Conservation (phyloP, 2,888 invertebrate genomes). For the Bellardia bayeri region DNA sequence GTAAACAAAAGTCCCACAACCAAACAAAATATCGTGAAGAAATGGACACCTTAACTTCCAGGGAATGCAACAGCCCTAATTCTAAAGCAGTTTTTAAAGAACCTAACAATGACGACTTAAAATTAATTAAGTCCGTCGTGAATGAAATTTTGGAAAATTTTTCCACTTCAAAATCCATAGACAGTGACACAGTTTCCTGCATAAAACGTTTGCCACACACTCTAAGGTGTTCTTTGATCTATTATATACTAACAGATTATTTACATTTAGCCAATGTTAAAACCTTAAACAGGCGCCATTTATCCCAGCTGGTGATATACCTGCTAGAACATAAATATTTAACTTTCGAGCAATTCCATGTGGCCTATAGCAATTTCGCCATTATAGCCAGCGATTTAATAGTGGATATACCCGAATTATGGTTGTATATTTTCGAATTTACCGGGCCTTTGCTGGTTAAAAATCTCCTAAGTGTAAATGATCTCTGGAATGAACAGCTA, state of each 20-base stretch:
- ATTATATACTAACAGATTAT: slow-evolving; percentile 80
- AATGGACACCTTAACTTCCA: no score
- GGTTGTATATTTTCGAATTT: slow-evolving; percentile 91
- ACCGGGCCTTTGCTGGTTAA: slow-evolving; percentile 86
- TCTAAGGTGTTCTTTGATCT: slow-evolving; percentile 79
- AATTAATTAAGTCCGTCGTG: slow-evolving; percentile 77
- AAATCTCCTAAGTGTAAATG: slow-evolving; percentile 84
- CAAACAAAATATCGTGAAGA: no score
- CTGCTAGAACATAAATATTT: slow-evolving; percentile 85
- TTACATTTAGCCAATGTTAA: slow-evolving; percentile 81
- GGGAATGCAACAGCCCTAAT: neutral
- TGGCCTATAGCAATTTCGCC: slow-evolving; percentile 88
- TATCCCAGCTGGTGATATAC: slow-evolving; percentile 84
- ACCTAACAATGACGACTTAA: slow-evolving; percentile 75
- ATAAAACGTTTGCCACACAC: slow-evolving; percentile 78
- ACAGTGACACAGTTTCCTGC: slow-evolving; percentile 75
- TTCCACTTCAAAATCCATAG: slow-evolving; percentile 75
- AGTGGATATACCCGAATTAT: slow-evolving; percentile 94
- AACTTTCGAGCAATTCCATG: slow-evolving; percentile 84
- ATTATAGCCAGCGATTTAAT: slow-evolving; percentile 89
- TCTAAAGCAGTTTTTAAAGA: slow-evolving; percentile 77
- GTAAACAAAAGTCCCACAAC: no score
- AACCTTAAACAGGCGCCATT: slow-evolving; percentile 80
- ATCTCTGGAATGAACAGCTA: slow-evolving; percentile 79
- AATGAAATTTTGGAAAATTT: slow-evolving; percentile 79